Percentiles rank a stretch among this genome's conserved stretches.
These are phyloP conservation scores for Xestia xanthographa DNA, from an alignment of 2,888 invertebrate species.

Conservation along the genomic window DNA sequence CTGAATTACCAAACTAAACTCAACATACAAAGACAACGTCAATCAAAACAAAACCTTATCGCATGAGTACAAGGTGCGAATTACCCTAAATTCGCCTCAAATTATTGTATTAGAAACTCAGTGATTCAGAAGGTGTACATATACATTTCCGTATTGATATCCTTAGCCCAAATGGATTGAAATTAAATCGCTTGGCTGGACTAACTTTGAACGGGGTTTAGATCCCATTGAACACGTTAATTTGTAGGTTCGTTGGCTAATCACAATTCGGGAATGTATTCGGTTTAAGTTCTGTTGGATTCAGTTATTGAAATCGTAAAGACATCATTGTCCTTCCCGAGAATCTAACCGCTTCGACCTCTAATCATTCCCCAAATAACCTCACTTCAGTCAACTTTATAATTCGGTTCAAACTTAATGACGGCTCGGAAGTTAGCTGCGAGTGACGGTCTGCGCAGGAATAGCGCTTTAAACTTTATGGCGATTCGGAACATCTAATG, in stretches of 20 bases:
- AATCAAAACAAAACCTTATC: slow-evolving; percentile 14
- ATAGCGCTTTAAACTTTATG: too few species aligned
- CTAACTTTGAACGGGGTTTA: slow-evolving; percentile 27
- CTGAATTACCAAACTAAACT: slow-evolving; percentile 11
- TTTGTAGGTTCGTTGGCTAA: slow-evolving; percentile 47
- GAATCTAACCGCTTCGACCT: too few species aligned
- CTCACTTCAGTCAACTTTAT: too few species aligned
- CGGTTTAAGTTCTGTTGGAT: neutral
- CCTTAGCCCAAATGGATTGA: slow-evolving; percentile 46
- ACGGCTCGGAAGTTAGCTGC: too few species aligned
- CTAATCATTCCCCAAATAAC: too few species aligned
- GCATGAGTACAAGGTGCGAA: neutral
- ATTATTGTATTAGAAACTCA: slow-evolving; percentile 43
- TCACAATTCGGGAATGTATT: slow-evolving; percentile 12
- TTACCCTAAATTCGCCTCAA: neutral
- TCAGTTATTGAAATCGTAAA: neutral
- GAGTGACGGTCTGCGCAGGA: too few species aligned
- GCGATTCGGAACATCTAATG: too few species aligned
- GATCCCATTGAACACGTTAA: slow-evolving; percentile 24
- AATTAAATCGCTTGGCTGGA: slow-evolving; percentile 49
- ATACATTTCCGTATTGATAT: slow-evolving; percentile 36
- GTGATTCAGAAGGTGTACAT: slow-evolving; percentile 39
- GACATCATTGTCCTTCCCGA: too few species aligned
- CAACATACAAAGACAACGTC: neutral
- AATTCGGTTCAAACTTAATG: too few species aligned